Conservation (phyloP, 1,140 invertebrate genomes). For the Drosophila murphyi region DNA sequence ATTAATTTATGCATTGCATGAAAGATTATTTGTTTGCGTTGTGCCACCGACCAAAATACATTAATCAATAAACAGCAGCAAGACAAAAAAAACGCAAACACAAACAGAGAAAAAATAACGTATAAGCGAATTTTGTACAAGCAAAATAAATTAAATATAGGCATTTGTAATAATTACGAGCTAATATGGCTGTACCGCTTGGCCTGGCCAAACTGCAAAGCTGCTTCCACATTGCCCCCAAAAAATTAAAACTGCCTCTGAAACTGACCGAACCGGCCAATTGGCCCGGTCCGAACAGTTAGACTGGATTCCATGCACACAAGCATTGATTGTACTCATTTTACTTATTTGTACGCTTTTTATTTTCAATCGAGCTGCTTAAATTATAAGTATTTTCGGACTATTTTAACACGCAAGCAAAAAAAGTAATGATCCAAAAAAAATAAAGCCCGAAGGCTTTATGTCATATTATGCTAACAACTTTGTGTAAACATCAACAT, state of each 20-base stretch:
- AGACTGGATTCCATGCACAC: slow-evolving; percentile 24
- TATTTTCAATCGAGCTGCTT: slow-evolving; percentile 12
- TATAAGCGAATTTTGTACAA: slow-evolving; percentile 21
- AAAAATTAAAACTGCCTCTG: slow-evolving; percentile 7
- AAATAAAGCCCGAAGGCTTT: slow-evolving; percentile 20
- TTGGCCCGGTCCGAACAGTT: slow-evolving; percentile 12
- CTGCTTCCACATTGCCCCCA: slow-evolving; percentile 14
- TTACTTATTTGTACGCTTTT: slow-evolving; percentile 5
- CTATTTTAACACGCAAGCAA: slow-evolving; percentile 43
- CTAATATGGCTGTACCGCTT: slow-evolving; percentile 32
- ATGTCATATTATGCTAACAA: slow-evolving; percentile 45
- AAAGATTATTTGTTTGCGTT: slow-evolving; percentile 58
- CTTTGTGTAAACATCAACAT: slow-evolving; percentile 30
- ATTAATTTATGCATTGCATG: slow-evolving; percentile 59
- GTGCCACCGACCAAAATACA: slow-evolving; percentile 42
- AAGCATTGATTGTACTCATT: slow-evolving; percentile 13
- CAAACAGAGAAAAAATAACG: slow-evolving; percentile 25
- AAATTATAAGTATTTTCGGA: slow-evolving; percentile 30
- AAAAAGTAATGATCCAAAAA: neutral
- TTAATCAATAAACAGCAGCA: slow-evolving; percentile 65
- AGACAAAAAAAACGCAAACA: slow-evolving; percentile 15
- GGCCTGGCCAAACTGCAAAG: slow-evolving; percentile 2
- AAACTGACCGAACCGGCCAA: slow-evolving; percentile 29
- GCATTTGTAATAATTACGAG: slow-evolving; percentile 64
- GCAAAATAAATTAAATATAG: slow-evolving; percentile 64